A percentile compares a stretch with the other conserved stretches of the same genome.
These are phyloP conservation scores for Samia ricini DNA, from an alignment of 1,140 invertebrate species.

Conservation along the genomic window DNA sequence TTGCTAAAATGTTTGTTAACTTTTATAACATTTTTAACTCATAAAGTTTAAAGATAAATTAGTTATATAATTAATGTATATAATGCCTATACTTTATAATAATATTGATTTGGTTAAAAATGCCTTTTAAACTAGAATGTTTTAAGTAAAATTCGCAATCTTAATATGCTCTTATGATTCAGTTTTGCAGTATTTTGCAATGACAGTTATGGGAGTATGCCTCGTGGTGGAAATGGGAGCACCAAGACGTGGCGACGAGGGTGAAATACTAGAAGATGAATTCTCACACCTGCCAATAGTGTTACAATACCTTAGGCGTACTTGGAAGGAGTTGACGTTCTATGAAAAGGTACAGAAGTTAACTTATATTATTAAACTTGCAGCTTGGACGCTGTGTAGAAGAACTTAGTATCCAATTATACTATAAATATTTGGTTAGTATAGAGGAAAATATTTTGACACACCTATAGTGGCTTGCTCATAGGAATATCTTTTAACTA, in stretches of 20 bases:
- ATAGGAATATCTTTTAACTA: too few relatives aligned
- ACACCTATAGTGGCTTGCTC: too few relatives aligned
- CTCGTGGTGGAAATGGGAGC: slow-evolving; percentile 84
- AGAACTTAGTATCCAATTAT: too few relatives aligned
- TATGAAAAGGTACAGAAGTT: slow-evolving; percentile 22
- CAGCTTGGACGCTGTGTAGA: too few relatives aligned
- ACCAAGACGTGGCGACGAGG: slow-evolving; percentile 85
- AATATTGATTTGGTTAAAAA: not conserved
- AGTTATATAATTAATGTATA: not conserved
- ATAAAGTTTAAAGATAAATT: not conserved
- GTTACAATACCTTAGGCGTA: slow-evolving; percentile 85
- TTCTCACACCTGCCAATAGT: slow-evolving; percentile 84
- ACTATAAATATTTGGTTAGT: too few relatives aligned
- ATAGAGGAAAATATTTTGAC: too few relatives aligned
- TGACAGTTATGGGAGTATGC: slow-evolving; percentile 71
- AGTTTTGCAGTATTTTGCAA: slow-evolving; percentile 78
- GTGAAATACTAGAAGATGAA: slow-evolving; percentile 88
- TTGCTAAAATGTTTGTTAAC: too few relatives aligned
- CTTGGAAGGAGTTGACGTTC: slow-evolving; percentile 86
- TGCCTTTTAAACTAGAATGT: not conserved
- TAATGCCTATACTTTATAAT: not conserved
- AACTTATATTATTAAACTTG: not conserved
- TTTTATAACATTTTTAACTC: too few relatives aligned
- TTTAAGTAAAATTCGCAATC: not conserved
- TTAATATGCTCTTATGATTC: not conserved